These are phyloP conservation scores for Seira sanloemensis DNA, from an alignment of 2,888 invertebrate species.

Conservation along the genomic window DNA sequence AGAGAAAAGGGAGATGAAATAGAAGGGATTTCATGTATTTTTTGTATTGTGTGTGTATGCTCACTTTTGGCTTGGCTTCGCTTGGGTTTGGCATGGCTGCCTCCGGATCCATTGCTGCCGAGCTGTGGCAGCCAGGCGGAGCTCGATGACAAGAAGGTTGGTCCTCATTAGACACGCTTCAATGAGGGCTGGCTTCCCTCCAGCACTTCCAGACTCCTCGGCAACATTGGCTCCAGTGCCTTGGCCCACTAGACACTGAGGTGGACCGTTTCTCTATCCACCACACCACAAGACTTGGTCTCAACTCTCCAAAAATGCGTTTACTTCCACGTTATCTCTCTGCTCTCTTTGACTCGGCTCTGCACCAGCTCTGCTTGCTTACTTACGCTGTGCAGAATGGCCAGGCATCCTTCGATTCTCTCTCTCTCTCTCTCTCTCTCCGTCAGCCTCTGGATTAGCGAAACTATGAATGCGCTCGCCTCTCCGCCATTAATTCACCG, in stretches of 20 bases:
- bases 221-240: conserved; percentile 64
- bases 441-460: not conserved
- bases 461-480: not conserved
- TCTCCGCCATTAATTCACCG: not conserved
- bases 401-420: too few species aligned
- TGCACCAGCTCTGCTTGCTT: too few species aligned
- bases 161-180: conserved; percentile 72
- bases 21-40: conserved; percentile 8
- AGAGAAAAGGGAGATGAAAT: not conserved
- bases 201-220: conserved; percentile 68
- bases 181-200: conserved; percentile 70
- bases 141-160: conserved; percentile 73
- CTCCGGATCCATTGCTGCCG: conserved; percentile 68
- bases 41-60: conserved; percentile 36
- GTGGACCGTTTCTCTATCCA: conserved; percentile 58
- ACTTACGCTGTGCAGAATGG: too few species aligned
- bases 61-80: conserved; percentile 54
- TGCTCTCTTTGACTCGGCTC: not conserved
- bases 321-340: not conserved
- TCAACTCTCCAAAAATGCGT: not conserved
- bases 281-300: conserved; percentile 44
- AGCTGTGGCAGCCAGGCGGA: conserved; percentile 71
- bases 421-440: too few species aligned
- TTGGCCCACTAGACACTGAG: conserved; percentile 62
- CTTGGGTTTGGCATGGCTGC: conserved; percentile 67